phyloP scores from a whole-genome alignment of 2,113 vertebrate species.

The Stegastes partitus region DNA sequence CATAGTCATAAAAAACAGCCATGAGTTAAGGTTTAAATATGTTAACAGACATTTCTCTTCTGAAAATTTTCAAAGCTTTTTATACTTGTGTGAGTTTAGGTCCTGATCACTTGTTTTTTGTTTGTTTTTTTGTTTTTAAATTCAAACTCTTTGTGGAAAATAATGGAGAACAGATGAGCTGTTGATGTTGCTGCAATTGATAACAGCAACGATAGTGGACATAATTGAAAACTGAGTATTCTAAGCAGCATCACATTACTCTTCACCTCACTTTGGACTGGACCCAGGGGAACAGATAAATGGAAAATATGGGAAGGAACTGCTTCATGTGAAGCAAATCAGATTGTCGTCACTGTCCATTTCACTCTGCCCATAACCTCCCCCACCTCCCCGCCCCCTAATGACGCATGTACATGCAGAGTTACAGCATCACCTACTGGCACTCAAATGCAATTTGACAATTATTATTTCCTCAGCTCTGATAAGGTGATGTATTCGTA shows the following conservation, averaged over 20 bases:
- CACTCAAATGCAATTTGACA: conserved; percentile 44
- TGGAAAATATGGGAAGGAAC: conserved; percentile 70
- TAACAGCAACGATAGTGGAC: conserved; percentile 62
- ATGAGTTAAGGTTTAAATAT: neutral
- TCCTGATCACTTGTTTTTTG: conserved; percentile 31
- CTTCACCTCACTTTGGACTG: conserved; percentile 36
- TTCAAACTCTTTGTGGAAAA: conserved; percentile 54
- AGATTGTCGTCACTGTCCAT: conserved; percentile 67
- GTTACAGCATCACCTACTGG: conserved; percentile 79
- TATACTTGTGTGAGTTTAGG: neutral
- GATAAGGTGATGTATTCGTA: conserved; percentile 50
- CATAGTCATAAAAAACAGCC: neutral
- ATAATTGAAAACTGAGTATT: conserved; percentile 68
- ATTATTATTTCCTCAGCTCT: conserved; percentile 21
- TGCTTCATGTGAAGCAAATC: conserved; percentile 59
- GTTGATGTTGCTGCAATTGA: conserved; percentile 58
- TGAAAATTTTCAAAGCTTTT: conserved; percentile 17
- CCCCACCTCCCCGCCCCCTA: neutral
- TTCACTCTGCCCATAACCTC: conserved; percentile 40
- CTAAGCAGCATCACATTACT: conserved; percentile 56
- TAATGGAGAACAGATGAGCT: conserved; percentile 58
- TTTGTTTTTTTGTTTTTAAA: conserved; percentile 60
- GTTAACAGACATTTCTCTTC: conserved; percentile 1
- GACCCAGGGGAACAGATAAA: conserved; percentile 54
- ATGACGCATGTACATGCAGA: conserved; percentile 55